Conservation (phyloP, 2,113 vertebrate species). For the Xerus inauris region DNA sequence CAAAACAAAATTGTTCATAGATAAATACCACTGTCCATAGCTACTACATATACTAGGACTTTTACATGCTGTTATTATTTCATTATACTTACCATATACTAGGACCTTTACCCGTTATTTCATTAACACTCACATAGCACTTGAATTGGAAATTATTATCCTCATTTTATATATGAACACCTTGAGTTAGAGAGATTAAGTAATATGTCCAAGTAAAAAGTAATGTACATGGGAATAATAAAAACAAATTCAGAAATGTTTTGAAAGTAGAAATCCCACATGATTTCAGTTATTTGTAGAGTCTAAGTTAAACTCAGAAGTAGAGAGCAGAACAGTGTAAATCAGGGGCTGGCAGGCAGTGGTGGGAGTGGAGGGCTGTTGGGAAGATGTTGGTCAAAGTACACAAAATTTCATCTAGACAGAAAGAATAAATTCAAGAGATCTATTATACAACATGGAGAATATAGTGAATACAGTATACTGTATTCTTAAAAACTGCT, state of each 20-base stretch:
- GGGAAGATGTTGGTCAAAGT: background rate
- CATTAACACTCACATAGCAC: background rate
- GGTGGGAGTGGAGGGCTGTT: background rate
- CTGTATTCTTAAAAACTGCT: background rate
- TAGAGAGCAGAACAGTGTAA: background rate
- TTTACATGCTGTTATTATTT: background rate
- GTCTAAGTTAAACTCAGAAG: background rate
- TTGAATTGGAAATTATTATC: background rate
- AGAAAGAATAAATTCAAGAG: background rate
- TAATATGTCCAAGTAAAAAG: background rate
- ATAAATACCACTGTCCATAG: background rate
- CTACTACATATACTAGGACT: background rate
- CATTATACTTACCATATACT: background rate
- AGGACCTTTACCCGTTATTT: background rate
- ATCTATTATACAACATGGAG: background rate
- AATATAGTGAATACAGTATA: background rate
- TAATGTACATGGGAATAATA: background rate
- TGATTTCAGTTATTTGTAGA: background rate
- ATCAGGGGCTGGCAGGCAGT: background rate
- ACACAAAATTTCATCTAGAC: background rate
- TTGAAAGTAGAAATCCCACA: background rate
- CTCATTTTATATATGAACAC: background rate
- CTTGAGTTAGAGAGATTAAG: background rate
- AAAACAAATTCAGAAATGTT: conserved; percentile 12
- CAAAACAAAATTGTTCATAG: background rate